Base-by-base conservation (phyloP, 2,113 vertebrate species). In the Centrocercus urophasianus region DNA sequence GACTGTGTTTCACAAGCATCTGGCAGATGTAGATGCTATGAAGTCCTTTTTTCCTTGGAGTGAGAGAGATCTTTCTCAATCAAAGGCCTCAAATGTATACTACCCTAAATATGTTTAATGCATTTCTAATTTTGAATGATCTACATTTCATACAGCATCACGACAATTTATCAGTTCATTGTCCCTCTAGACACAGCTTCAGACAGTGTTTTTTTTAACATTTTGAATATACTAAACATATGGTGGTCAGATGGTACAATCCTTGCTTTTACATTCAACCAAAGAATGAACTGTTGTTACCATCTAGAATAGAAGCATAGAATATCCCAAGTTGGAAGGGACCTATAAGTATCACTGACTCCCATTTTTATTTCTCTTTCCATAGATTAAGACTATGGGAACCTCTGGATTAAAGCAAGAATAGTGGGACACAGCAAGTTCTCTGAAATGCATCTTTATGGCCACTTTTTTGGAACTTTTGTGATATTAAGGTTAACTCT, bases 91-190 rank as follows among this genome's bases (percentile, higher is more conserved):
- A 84, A 69, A 25, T 30, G 30, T 65, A 79, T 87, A 36, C 47
- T 54, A 20, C 57, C 28, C 42, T 34, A 60, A 79, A 93, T 83
- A 78, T 2, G 7, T 79, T 38, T 72, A 57, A 83, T 50, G 13
- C 42, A 69, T 89, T 82, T 91, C 63, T 85, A 75, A 82, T 30
- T 86, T 64, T n/a, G 22, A 82, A 42, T 67, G 66, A 93, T 84
- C 48, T 92, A 27, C 30, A n/a, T 89, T 89, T 79, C 47, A 34
- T 64, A 64, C 38, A 65, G 84, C 22, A 52, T 48, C 12, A 38
- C 45, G 13, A 38, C 12, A 74, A 81, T 8, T 75, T 84, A 43
- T 20, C 17, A 34, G 13, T 63, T 88, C 45, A 54, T n/a, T 71
- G 27, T 61, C 17, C 79, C 88, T 73, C 15, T 60, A 54, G 15